Base-by-base conservation (phyloP, 2,113 vertebrate species). In the Mixornis gularis region DNA sequence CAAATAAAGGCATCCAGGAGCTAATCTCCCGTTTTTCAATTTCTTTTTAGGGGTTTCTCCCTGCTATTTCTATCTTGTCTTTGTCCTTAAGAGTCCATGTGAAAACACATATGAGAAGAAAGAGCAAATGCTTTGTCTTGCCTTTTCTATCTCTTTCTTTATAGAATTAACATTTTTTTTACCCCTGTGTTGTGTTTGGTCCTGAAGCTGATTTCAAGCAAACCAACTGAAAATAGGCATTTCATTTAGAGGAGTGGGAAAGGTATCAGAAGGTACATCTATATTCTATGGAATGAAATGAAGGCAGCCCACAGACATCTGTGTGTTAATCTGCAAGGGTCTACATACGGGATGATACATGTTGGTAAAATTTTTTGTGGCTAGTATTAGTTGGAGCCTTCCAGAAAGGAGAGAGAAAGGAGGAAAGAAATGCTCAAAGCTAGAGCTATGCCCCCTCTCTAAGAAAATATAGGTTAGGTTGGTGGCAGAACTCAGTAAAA, bases 171-270 rank as follows among this genome's bases (percentile, higher is more conserved):
- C 2, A 20, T 2, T 1, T 44, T 44, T 89, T 89, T 79, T 82
- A 68, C 4, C 9, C 8, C 1, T 0, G 25, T 49, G 12, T 9
- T 9, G 0, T 32, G 7, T 69, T 80, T 71, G 14, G 60, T 56
- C 65, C 48, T 68, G 40, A 71, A 79, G 17, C 6, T 29, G 9
- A 58, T 79, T 85, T 56, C 20, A 53, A 85, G 13, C 4, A 64
- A 66, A 41, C 2, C 9, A 68, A 2, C 10, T 72, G 30, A 86
- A 87, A 81, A 68, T 17, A 7, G 13, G 3, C 34, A 22, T 55
- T 80, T 78, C 7, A 46, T 74, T 55, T 80, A 78, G 7, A 30
- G 32, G 3, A 81, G 11, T 26, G 21, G n/a, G 11, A 78, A 96
- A 86, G 10, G 8, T 43, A 66, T 36, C 40, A 89, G 29, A 73